Evolutionary conservation across 2,888 invertebrate species (phyloP).

Genomic region (Acleris holmiana): DNA sequence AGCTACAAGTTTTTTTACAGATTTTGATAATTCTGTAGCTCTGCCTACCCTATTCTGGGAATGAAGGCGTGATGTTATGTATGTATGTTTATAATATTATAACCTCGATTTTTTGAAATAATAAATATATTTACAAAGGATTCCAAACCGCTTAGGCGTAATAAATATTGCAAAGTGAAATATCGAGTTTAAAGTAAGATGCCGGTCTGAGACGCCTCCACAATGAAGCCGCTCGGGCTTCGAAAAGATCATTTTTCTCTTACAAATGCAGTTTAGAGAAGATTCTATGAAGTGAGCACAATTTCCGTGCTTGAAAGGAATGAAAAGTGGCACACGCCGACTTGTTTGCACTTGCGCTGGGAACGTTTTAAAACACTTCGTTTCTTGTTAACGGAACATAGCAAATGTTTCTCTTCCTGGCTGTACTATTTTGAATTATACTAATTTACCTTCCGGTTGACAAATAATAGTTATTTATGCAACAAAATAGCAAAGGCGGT

Average conservation of each 20-base stretch:
- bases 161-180: constrained; percentile 24
- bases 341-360: constrained; percentile 30
- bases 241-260: constrained; percentile 36
- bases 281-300: constrained; percentile 34
- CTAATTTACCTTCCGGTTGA: too few relatives aligned
- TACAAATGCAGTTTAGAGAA: constrained; percentile 29
- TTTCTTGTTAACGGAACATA: constrained; percentile 8
- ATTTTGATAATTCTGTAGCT: too few relatives aligned
- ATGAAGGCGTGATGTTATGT: too few relatives aligned
- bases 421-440: neutral
- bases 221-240: constrained; percentile 26
- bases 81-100: too few relatives aligned
- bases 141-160: constrained; percentile 2
- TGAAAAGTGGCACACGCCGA: constrained; percentile 31
- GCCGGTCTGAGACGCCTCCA: constrained; percentile 18
- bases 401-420: constrained; percentile 3
- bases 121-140: neutral
- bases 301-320: constrained; percentile 37
- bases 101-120: too few relatives aligned
- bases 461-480: too few relatives aligned
- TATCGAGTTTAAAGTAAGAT: constrained; percentile 27
- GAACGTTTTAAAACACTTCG: constrained; percentile 28
- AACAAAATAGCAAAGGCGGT: too few relatives aligned
- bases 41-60: too few relatives aligned
- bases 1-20: too few relatives aligned